A percentile compares a stretch with the other conserved stretches of the same genome.
Conservation (phyloP, 2,797 vertebrate genomes). For the Clarias fuscus region DNA sequence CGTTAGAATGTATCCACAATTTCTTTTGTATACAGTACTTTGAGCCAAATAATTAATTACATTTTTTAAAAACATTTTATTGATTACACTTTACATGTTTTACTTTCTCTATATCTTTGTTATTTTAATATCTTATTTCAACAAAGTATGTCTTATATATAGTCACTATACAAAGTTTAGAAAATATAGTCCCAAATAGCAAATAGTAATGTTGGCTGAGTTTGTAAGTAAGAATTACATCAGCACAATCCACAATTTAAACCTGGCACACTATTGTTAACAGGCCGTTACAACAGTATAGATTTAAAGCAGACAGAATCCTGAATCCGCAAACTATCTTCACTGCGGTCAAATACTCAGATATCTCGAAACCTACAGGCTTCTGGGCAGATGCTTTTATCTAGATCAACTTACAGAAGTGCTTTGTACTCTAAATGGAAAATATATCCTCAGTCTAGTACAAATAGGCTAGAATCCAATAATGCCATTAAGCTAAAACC, state of each 20-base stretch:
- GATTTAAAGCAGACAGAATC: not conserved
- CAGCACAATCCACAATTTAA: not conserved
- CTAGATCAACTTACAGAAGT: constrained; percentile 5
- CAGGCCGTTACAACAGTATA: not conserved
- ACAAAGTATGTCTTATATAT: not conserved
- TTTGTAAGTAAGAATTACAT: not conserved
- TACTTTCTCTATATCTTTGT: too few relatives aligned
- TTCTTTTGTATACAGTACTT: not conserved
- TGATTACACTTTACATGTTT: not conserved
- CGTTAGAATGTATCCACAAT: not conserved
- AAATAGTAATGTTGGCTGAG: not conserved
- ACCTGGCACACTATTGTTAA: not conserved
- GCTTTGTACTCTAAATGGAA: constrained; percentile 20
- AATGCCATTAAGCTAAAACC: constrained; percentile 12
- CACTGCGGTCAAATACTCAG: not conserved
- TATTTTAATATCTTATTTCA: too few relatives aligned
- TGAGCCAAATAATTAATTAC: not conserved
- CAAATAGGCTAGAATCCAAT: constrained; percentile 11
- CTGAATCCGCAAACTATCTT: not conserved
- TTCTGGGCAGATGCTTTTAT: constrained; percentile 11
- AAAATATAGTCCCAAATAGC: not conserved
- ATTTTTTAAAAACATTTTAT: not conserved
- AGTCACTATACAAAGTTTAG: not conserved
- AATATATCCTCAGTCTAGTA: not conserved
- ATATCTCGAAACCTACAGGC: not conserved